Evolutionary conservation across 2,888 invertebrate species (phyloP), one percentile per base, ranked within the genome.

Genomic region (Coelogynopora nodosa): DNA sequence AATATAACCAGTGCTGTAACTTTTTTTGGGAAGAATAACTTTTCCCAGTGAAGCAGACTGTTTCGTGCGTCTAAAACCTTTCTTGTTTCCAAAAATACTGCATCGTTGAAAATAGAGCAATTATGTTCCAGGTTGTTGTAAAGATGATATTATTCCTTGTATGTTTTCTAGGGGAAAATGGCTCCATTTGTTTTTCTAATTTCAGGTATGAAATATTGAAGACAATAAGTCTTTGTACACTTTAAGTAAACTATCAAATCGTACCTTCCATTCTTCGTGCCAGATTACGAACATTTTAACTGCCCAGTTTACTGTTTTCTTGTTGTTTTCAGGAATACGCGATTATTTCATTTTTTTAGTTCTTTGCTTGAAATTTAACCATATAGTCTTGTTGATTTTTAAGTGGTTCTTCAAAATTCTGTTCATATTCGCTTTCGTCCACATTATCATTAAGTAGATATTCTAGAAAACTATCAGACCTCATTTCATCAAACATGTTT

Each of bases 251-350:
- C 30, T 82, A 10, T 82, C 5, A 5, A n/a, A 80, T n/a, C n/a
- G n/a, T n/a, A n/a, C n/a, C n/a, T n/a, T n/a, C n/a, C n/a, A 80
- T 28, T 80, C 81, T 23, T 80, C 81, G 81, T 80, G 81, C 23
- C 27, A 13, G 13, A n/a, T 28, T 80, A 27, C n/a, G 81, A 80
- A 80, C 49, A 49, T 49, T 49, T 49, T 49, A n/a, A n/a, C n/a
- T n/a, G n/a, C n/a, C n/a, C n/a, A n/a, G n/a, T n/a, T n/a, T n/a
- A n/a, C n/a, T n/a, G n/a, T n/a, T n/a, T n/a, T n/a, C n/a, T n/a
- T n/a, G n/a, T n/a, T n/a, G n/a, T n/a, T n/a, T n/a, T n/a, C n/a
- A n/a, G n/a, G n/a, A n/a, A n/a, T n/a, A n/a, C n/a, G n/a, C n/a
- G n/a, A n/a, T n/a, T n/a, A n/a, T n/a, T n/a, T n/a, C n/a, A n/a